Base-by-base conservation (phyloP, 2,113 vertebrate species). In the Prunella himalayana region DNA sequence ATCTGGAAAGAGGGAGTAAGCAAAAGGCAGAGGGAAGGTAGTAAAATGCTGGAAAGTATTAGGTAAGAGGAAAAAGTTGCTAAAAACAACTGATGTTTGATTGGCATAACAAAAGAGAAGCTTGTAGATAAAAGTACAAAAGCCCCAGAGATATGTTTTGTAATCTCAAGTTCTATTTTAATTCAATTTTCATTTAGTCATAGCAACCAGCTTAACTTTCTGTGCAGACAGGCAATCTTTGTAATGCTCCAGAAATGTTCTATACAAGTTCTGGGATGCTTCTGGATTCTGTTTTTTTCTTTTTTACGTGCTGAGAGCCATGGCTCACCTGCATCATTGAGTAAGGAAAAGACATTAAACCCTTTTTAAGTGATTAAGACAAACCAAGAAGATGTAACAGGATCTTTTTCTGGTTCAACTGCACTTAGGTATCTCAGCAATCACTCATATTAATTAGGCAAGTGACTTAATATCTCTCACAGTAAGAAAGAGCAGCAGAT, bases 221-320 rank as follows among this genome's bases (percentile, higher is more conserved):
- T 73, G 22, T 71, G 30, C 30, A 13, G 51, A 83, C 37, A 37
- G 54, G 23, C 17, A 83, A 42, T 44, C 11, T 64, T 84, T 91
- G 59, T 64, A 66, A 31, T 28, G 14, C 60, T 87, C 25, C 47
- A 61, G 64, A 73, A 83, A 42, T 49, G 13, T 35, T 63, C 25
- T 7, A 5, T 31, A 15, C 0, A 1, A 1, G 5, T 28, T 59
- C 20, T 9, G 13, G 41, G 49, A 41, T 80, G 28, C 44, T 78
- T 86, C 24, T 83, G 84, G 4, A 25, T 86, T 86, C 23, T 53
- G 7, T 2, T 42, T 68, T 81, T 73, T 17, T 13, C 22, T 7
- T 68, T 89, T 23, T 42, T 37, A 3, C 39, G 27, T 76, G 31
- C 17, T 89, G 49, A 20, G 11, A 82, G 33, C 59, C 42, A 11